These are phyloP conservation scores for Teleogryllus oceanicus DNA, from an alignment of 2,888 invertebrate genomes.

Conservation along the genomic window DNA sequence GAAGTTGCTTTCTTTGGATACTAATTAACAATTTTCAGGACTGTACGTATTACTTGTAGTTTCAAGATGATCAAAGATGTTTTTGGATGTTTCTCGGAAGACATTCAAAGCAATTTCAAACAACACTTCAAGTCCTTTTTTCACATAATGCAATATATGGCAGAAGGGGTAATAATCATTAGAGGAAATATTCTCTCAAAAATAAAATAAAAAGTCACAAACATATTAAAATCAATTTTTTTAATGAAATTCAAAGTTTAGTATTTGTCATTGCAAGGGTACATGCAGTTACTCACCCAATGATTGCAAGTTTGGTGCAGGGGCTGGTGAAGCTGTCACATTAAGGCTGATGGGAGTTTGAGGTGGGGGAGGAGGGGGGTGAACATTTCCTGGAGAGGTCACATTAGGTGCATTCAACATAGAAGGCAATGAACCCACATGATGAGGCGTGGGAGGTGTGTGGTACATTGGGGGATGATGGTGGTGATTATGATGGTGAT, in stretches of 20 bases:
- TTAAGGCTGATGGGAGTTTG: slow-evolving; percentile 30
- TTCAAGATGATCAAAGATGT: too few species aligned
- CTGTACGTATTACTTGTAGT: neutral
- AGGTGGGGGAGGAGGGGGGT: slow-evolving; percentile 34
- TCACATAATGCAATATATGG: neutral
- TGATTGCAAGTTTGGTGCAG: slow-evolving; percentile 29
- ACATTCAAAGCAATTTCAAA: too few species aligned
- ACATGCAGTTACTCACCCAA: slow-evolving; percentile 28
- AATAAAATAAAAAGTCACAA: neutral
- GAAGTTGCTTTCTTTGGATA: neutral
- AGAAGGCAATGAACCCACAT: slow-evolving; percentile 38
- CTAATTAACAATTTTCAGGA: neutral
- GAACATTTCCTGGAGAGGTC: slow-evolving; percentile 30
- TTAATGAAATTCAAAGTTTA: neutral
- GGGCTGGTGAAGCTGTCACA: slow-evolving; percentile 24
- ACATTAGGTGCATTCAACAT: slow-evolving; percentile 28
- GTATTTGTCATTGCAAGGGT: neutral
- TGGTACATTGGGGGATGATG: slow-evolving; percentile 28
- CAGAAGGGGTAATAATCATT: neutral
- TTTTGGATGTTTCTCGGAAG: too few species aligned
- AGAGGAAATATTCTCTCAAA: too few species aligned
- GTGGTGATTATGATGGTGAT: slow-evolving; percentile 29
- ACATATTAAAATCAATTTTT: neutral
- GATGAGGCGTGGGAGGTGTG: slow-evolving; percentile 31
- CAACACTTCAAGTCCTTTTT: too few species aligned